Conservation (phyloP, 2,113 vertebrate species). For the Alaudala cheleensis region DNA sequence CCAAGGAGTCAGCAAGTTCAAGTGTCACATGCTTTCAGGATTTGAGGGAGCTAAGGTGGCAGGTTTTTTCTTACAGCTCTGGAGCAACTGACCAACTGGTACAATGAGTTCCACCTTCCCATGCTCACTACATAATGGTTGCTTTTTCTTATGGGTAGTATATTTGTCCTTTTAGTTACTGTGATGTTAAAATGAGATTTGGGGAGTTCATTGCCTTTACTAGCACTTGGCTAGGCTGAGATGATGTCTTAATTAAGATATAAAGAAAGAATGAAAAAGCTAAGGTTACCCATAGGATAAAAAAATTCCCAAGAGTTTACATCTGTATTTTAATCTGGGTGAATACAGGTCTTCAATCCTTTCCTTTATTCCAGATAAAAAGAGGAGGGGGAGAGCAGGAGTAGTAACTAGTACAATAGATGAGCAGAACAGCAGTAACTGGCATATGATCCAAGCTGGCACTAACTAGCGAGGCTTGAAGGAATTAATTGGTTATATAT, state of each 20-base stretch:
- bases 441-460: not conserved
- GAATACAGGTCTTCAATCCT: not conserved
- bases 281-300: not conserved
- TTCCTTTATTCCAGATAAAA: not conserved
- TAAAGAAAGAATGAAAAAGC: not conserved
- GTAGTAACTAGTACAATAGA: slow-evolving; percentile 30
- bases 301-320: not conserved
- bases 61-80: not conserved
- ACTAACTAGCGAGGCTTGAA: not conserved
- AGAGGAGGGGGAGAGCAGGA: not conserved
- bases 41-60: not conserved
- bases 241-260: not conserved
- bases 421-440: not conserved
- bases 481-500: slow-evolving; percentile 7
- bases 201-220: not conserved
- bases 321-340: not conserved
- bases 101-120: not conserved
- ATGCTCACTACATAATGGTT: not conserved
- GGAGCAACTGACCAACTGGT: not conserved
- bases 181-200: not conserved
- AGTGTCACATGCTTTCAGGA: not conserved
- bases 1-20: not conserved
- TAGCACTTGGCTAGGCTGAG: not conserved
- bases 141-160: not conserved
- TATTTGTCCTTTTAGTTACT: not conserved